Percentiles rank a stretch among this genome's conserved stretches.
These are phyloP conservation scores for Sternarchorhynchus goeldii DNA, from an alignment of 2,797 vertebrate species.

Conservation along the genomic window DNA sequence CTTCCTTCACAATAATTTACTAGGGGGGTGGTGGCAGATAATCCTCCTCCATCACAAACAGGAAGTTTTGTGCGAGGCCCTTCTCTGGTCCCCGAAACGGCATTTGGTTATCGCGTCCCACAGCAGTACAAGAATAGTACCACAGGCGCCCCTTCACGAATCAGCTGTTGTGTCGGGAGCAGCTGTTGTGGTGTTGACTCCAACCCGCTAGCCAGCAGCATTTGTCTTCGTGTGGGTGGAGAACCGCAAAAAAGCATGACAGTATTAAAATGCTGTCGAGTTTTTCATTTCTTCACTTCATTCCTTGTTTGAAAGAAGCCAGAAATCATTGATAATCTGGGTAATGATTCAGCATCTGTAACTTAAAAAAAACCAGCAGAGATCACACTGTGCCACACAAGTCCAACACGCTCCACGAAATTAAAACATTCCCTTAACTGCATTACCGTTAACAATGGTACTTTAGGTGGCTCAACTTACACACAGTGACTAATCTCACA, in stretches of 20 bases:
- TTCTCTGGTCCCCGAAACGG: slow-evolving; percentile 36
- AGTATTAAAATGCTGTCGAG: slow-evolving; percentile 58
- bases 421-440: not conserved
- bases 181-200: slow-evolving; percentile 77
- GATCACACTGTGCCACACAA: too few species aligned
- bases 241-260: slow-evolving; percentile 63
- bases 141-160: slow-evolving; percentile 57
- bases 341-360: too few species aligned
- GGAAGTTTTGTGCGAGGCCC: not conserved
- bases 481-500: slow-evolving; percentile 8
- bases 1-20: too few species aligned
- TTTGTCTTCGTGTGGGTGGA: slow-evolving; percentile 67
- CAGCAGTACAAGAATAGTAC: slow-evolving; percentile 42
- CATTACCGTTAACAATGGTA: not conserved
- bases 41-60: slow-evolving; percentile 31
- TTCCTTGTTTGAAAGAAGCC: slow-evolving; percentile 20
- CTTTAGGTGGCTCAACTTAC: slow-evolving; percentile 13
- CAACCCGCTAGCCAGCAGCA: slow-evolving; percentile 76
- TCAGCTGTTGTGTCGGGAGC: slow-evolving; percentile 76
- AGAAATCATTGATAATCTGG: not conserved
- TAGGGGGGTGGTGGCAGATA: slow-evolving; percentile 23
- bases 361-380: too few species aligned
- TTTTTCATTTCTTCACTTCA: slow-evolving; percentile 61
- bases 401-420: not conserved
- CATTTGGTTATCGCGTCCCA: slow-evolving; percentile 52